Base-by-base conservation (phyloP, 2,888 invertebrate species). In the Biston betularia region DNA sequence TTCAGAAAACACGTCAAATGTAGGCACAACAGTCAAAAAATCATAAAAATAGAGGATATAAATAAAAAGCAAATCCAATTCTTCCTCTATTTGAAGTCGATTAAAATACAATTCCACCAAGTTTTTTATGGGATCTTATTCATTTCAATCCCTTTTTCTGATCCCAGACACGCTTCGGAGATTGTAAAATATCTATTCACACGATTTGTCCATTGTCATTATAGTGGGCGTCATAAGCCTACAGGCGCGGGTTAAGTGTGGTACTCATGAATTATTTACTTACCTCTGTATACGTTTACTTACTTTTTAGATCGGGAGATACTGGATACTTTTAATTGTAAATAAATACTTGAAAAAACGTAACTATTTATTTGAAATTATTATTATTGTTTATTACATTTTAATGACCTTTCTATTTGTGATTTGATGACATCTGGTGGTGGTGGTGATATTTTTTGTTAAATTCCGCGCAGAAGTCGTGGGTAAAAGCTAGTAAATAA, bases 251-350 rank as follows among this genome's bases (percentile, higher is more conserved):
- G 70, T 87, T 87, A 86, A 85, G 84, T 82, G 83, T 85, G 81
- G 77, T 78, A 75, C 84, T 91, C 89, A 90, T 92, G 90, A 89
- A 91, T 92, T 91, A 91, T 92, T 89, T 87, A 90, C 79, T 68
- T 70, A 72, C 78, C 74, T 81, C 78, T 82, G 81, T 81, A 65
- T 70, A 64, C 58, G 57, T 58, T 64, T 58, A 48, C 55, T 61
- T 61, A 44, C 45, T 11, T 59, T 52, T 60, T 60, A 66, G 62
- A 24, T 52, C 12, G n/a, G 50, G 45, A 38, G 58, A 12, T 49
- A 44, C 12, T 14, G 45, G 14, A 14, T 6, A 45, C 12, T 44
- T 12, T 44, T 44, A n/a, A n/a, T n/a, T n/a, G n/a, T n/a, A n/a
- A n/a, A n/a, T n/a, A n/a, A n/a, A n/a, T n/a, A n/a, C n/a, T n/a